Percentiles rank a stretch among this genome's conserved stretches.
phyloP scores from a whole-genome alignment of 2,888 invertebrate species.

The Drosophila villosipedis region DNA sequence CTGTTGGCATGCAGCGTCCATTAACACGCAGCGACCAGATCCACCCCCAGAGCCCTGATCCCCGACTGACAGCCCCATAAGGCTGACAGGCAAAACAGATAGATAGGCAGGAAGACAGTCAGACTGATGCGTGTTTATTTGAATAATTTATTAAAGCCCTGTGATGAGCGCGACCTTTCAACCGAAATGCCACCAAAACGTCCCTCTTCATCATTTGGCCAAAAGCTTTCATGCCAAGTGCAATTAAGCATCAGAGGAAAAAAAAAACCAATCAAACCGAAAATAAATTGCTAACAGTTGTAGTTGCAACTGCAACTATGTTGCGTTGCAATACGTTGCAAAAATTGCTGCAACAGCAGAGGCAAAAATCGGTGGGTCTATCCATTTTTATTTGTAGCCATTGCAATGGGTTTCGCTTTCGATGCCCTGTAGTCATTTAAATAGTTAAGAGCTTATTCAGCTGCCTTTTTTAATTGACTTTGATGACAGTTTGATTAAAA shows the following conservation, averaged over 20 bases:
- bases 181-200: slow-evolving; percentile 32
- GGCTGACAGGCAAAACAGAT: slow-evolving; percentile 19
- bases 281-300: slow-evolving; percentile 71
- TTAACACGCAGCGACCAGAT: slow-evolving; percentile 44
- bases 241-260: slow-evolving; percentile 71
- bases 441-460: background rate
- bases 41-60: slow-evolving; percentile 17
- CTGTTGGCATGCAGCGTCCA: slow-evolving; percentile 73
- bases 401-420: slow-evolving; percentile 19
- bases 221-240: slow-evolving; percentile 43
- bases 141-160: slow-evolving; percentile 83
- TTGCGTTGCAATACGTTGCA: slow-evolving; percentile 57
- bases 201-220: slow-evolving; percentile 30
- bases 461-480: background rate
- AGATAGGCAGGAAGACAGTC: slow-evolving; percentile 22
- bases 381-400: slow-evolving; percentile 34
- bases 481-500: background rate
- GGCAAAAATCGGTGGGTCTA: slow-evolving; percentile 27
- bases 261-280: slow-evolving; percentile 69
- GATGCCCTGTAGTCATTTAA: slow-evolving; percentile 29
- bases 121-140: slow-evolving; percentile 81
- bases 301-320: slow-evolving; percentile 44
- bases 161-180: slow-evolving; percentile 80
- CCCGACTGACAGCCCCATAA: slow-evolving; percentile 41
- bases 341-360: slow-evolving; percentile 56